Evolutionary conservation across 2,888 invertebrate species (phyloP), one percentile per base, ranked within the genome.

Genomic region (Zonitis immaculata): DNA sequence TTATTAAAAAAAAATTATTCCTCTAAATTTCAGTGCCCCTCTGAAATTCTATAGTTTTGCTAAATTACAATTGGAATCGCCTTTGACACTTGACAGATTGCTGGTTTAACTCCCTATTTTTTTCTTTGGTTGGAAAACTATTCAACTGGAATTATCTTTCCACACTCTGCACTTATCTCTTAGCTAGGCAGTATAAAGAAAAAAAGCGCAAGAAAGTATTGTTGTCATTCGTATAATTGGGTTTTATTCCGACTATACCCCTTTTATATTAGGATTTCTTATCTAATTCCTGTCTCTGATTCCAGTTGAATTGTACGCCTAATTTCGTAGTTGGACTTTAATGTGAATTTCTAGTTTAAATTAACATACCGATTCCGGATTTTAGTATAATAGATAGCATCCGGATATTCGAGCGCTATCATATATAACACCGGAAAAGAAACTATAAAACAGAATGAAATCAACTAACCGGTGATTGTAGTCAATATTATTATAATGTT

Each of bases 41-140:
- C n/a, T n/a, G n/a, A n/a, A n/a, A n/a, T n/a, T n/a, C n/a, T n/a
- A n/a, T n/a, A n/a, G n/a, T n/a, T n/a, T n/a, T n/a, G n/a, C n/a
- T n/a, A 35, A 16, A 35, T 35, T 35, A 18, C 35, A 26, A 28
- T 16, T 27, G 20, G 12, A 44, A 44, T 44, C 27, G 44, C n/a
- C 44, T 12, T 28, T 26, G 44, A 44, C 44, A 27, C 8, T 12
- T 44, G 27, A 44, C 25, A 44, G 44, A 44, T 20, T 18, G 44
- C 3, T 9, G 44, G 44, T 44, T 44, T 44, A 26, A n/a, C 44
- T n/a, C 16, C 26, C 32, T 12, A 12, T 30, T 30, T n/a, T n/a
- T n/a, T n/a, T n/a, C n/a, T n/a, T n/a, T n/a, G n/a, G n/a, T n/a
- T n/a, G n/a, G n/a, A n/a, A n/a, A 7, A 9, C 16, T 4, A 16